Evolutionary conservation across 2,888 invertebrate genomes (phyloP), one percentile per base, ranked within the genome.

Genomic region (Drosophila maculinotata): DNA sequence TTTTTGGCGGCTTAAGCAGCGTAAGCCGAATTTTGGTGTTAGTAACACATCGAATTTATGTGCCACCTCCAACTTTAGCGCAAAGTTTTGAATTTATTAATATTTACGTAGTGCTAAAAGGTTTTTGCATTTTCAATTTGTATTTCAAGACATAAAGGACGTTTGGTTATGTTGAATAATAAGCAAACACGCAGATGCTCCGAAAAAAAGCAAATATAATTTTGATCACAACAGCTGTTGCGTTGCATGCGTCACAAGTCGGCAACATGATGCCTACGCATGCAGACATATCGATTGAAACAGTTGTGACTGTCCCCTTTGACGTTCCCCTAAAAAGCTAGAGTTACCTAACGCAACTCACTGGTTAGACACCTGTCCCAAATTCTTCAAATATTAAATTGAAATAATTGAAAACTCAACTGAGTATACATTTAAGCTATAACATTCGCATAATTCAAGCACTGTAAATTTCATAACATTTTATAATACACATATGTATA

Each of bases 61-160:
- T 15, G 15, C 42, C 35, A 33, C 28, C 48, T 15, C 12, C 35
- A 10, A 23, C 54, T 20, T 54, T 66, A 76, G 69, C 54, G 54
- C 44, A 58, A 84, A 85, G 70, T 81, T 81, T 70, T 41, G 38
- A 69, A 75, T 66, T 79, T 87, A 87, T 81, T 71, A 69, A 87
- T 82, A 85, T 81, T 87, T 82, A 85, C 76, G 76, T 67, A 73
- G 48, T 65, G 59, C 56, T 80, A 76, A 80, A 64, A 67, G 63
- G 51, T 77, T 79, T 72, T 51, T 8, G 33, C 31, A 28, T 52
- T 59, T 39, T 35, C 14, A 26, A 58, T 39, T 51, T 63, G 52
- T 48, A 41, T 51, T 58, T 31, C 25, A 30, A 26, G 28, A 49
- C n/a, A 36, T 26, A 54, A 51, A 47, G 17, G 45, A 28, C 23